Base-by-base conservation (phyloP, 2,888 invertebrate genomes). In the Drosophila fulvimacula region DNA sequence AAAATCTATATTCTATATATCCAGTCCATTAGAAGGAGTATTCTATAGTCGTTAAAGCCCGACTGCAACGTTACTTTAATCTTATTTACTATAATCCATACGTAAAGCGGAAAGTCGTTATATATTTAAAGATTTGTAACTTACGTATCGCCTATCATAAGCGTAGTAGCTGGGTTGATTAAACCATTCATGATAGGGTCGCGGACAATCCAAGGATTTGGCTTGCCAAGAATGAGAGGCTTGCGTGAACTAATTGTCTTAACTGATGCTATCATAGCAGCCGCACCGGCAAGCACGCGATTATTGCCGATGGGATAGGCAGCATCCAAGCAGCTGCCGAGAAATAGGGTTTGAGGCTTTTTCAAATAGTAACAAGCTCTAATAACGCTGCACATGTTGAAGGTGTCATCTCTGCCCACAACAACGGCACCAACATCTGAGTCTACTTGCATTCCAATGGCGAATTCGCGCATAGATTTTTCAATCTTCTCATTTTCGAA, bases 121-220 rank as follows among this genome's bases (percentile, higher is more conserved):
- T n/a, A n/a, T 2, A 1, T 39, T 39, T 15, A n/a, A 1, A 13
- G 17, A 19, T 19, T 13, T 19, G n/a, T 32, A 32, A 73, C 85
- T 65, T 27, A 86, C 85, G 82, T 88, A 44, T 86, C 85, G 15
- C 85, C 85, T 19, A 86, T 63, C 74, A 86, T 76, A 0, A 86
- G 72, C 5, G 85, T 86, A 6, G 62, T 81, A 11, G 73, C 65
- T 4, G 82, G 82, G 52, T 85, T 63, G 0, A 88, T 59, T 0
- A 36, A 1, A 0, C 71, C 79, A 4, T 27, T 30, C 3, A 10
- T 15, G 1, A 52, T 6, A n/a, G 67, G 51, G 5, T 46, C 49
- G 1, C 34, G 27, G 3, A 69, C 34, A 62, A 88, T 75, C 65
- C 63, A 71, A 1, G 88, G 85, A 79, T 86, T 86, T 1, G 85